Base-by-base conservation (phyloP, 2,113 vertebrate genomes). In the Gila orcuttii region DNA sequence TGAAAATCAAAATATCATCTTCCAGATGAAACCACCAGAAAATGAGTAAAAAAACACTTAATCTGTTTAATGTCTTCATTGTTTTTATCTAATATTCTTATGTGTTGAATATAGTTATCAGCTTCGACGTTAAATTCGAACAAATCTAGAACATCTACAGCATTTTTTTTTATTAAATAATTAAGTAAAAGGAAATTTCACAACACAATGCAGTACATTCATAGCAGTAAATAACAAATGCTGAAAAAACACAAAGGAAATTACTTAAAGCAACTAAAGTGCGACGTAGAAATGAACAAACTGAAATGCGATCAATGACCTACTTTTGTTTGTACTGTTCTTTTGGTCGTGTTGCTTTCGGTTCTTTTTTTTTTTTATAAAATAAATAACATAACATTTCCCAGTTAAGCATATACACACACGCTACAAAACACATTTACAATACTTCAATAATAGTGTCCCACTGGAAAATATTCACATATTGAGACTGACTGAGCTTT, bases 191-290 rank as follows among this genome's bases (percentile, higher is more conserved):
- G 25, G 25, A 52, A 52, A 25, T 55, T 4, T 60, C 31, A 42
- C 25, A 17, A 45, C 59, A 52, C 17, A 50, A 21, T 19, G 50
- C 13, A 69, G 31, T 81, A 87, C 84, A 86, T 89, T 84, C 69
- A 15, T 90, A 93, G 86, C 82, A 55, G 36, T 0, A 42, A 6
- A 28, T 71, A 25, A 78, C 69, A 79, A 75, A 66, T 31, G 15
- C 21, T 6, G 45, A 3, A 45, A 75, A 47, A 64, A 17, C 1
- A 5, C 4, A 80, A 52, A 15, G 39, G 23, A 76, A 31, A 60
- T 45, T 45, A 45, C 39, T 10, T 21, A 71, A 47, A n/a, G 59
- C 39, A 33, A 82, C 42, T 76, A 31, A 74, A 86, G 28, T 47
- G 28, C 23, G 5, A 39, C 75, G 33, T 25, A 6, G 50, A 55